Conservation (phyloP, 2,113 vertebrate genomes). For the Clarias batrachus region DNA sequence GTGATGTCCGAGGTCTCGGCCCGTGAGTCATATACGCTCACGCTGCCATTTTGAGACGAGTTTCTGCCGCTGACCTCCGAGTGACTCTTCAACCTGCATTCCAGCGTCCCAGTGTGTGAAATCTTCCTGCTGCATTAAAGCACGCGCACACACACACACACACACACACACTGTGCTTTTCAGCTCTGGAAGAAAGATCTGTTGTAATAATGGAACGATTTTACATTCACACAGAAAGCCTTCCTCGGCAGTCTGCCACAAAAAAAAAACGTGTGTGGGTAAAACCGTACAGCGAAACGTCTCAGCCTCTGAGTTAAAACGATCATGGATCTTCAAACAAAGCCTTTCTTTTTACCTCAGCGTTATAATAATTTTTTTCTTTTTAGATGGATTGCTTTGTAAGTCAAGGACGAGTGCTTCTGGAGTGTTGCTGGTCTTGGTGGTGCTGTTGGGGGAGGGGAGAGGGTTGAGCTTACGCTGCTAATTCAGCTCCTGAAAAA, state of each 20-base stretch:
- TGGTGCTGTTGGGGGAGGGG: conserved; percentile 56
- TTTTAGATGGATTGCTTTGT: conserved; percentile 53
- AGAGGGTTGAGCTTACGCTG: conserved; percentile 64
- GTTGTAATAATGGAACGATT: not conserved
- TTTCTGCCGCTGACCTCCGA: conserved; percentile 28
- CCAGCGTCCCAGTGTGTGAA: conserved; percentile 2
- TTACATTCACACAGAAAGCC: not conserved
- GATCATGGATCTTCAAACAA: conserved; percentile 69
- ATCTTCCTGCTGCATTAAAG: conserved; percentile 9
- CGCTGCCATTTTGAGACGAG: conserved; percentile 28
- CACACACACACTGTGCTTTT: not conserved
- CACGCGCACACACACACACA: not conserved
- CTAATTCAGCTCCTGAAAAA: conserved; percentile 80
- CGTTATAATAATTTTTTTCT: conserved; percentile 35
- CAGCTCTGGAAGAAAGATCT: not conserved
- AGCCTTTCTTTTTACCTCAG: conserved; percentile 59
- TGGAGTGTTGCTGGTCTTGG: conserved; percentile 53
- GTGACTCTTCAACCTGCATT: conserved; percentile 27
- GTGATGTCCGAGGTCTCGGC: not conserved
- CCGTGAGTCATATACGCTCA: not conserved
- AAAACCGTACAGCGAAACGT: conserved; percentile 44
- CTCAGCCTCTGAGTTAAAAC: conserved; percentile 53
- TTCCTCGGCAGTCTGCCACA: not conserved
- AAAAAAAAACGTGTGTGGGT: not conserved
- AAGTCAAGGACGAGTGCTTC: conserved; percentile 63